phyloP scores from a whole-genome alignment of 2,113 vertebrate species.

The Pristiophorus japonicus region DNA sequence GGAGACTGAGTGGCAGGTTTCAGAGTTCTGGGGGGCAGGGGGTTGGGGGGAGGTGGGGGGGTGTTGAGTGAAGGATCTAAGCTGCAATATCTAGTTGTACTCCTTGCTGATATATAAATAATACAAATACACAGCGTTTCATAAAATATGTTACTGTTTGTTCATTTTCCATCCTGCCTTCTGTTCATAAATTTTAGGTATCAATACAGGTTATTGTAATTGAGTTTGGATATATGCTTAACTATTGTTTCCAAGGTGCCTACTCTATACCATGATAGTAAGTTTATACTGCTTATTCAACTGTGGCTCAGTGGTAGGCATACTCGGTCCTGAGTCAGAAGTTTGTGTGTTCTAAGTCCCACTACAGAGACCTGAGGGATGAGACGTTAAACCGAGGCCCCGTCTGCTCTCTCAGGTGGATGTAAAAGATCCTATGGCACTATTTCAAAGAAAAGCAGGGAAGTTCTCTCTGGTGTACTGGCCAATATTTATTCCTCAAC shows the following conservation, averaged over 20 bases:
- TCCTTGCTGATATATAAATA: slow-evolving; percentile 83
- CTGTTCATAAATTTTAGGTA: background rate
- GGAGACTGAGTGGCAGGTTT: slow-evolving; percentile 83
- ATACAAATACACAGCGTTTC: slow-evolving; percentile 50
- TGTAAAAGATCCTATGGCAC: background rate
- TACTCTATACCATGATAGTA: background rate
- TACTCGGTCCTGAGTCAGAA: background rate
- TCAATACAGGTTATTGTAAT: background rate
- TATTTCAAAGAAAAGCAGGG: background rate
- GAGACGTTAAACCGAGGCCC: background rate
- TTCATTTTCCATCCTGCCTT: background rate
- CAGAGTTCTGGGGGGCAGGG: slow-evolving; percentile 66
- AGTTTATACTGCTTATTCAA: background rate
- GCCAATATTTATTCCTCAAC: background rate
- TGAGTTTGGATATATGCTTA: background rate
- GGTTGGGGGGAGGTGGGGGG: background rate
- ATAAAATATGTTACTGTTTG: background rate
- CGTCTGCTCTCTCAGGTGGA: background rate
- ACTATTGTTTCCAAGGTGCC: background rate
- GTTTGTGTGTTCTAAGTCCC: background rate
- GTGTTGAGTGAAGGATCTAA: slow-evolving; percentile 66
- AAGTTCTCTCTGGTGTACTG: background rate
- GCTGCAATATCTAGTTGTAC: slow-evolving; percentile 76
- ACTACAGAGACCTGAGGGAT: background rate
- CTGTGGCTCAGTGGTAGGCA: background rate